Base-by-base conservation (phyloP, 2,888 invertebrate genomes). In the Eucriotettix oculatus region DNA sequence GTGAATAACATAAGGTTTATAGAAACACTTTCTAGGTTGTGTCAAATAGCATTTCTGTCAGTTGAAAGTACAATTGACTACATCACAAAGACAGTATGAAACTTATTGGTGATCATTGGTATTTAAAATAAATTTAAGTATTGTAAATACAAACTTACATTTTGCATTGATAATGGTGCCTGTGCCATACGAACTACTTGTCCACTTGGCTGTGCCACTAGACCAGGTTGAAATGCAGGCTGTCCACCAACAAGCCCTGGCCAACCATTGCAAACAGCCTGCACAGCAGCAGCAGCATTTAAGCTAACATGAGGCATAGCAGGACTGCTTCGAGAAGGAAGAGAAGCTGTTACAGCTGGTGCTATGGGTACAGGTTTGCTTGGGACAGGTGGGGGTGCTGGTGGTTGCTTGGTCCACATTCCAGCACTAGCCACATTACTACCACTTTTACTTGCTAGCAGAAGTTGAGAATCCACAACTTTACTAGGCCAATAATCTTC, bases 401-500 rank as follows among this genome's bases (percentile, higher is more conserved):
- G 56, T 40, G 68, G 67, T 48, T 66, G 64, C 44, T 63, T 64
- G 14, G 66, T 66, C 68, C 68, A 67, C 57, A 64, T 66, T 16
- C 64, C 65, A 52, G 64, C 65, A 58, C 62, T 64, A 16, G 64
- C 58, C 61, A 62, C 61, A 16, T 60, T 60, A 12, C 62, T 58
- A 12, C 62, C 59, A 59, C 60, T 61, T 53, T 64, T 65, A 55
- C 43, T 63, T 58, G 80, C 82, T 67, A 89, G 83, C 55, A 90
- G 74, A 17, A 90, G 77, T 71, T 89, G 88, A 0, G 87, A 85
- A 69, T 90, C 90, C 64, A 89, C 84, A 61, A 89, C 87, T 75
- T 91, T 90, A 71, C 86, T 87, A 0, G 93, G 93, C 93, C 93
- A 93, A 73, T 92, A 93, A 68, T 92, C 91, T 71, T 93, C 92